Percentiles rank a stretch among this genome's conserved stretches.
phyloP scores from a whole-genome alignment of 2,888 invertebrate genomes.

The Apamea sordens region DNA sequence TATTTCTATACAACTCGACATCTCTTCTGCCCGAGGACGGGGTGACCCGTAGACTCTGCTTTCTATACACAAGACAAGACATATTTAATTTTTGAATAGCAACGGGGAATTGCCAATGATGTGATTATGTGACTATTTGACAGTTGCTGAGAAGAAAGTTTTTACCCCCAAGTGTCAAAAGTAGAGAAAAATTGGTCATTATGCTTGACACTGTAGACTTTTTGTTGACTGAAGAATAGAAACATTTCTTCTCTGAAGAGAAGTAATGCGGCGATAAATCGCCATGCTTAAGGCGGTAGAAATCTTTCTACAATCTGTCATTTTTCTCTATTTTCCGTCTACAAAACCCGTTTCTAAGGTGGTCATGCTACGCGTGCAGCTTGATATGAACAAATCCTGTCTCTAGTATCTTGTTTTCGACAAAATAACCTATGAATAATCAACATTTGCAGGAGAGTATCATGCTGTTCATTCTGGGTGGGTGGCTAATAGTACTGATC shows the following conservation, averaged over 20 bases:
- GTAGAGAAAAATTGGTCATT: background rate
- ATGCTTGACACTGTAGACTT: background rate
- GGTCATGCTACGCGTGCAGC: background rate
- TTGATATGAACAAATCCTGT: background rate
- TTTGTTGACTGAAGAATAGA: background rate
- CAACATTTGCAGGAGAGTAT: slow-evolving; percentile 76
- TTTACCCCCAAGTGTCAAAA: background rate
- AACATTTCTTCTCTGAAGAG: no score
- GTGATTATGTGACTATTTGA: background rate
- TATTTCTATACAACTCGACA: background rate
- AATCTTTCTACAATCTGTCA: background rate
- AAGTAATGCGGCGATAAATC: background rate
- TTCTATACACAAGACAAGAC: background rate
- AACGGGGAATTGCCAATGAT: no score
- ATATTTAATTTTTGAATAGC: no score
- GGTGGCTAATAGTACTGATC: slow-evolving; percentile 76
- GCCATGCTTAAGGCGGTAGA: background rate
- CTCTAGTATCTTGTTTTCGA: background rate
- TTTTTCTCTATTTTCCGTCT: background rate
- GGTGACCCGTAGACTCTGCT: background rate
- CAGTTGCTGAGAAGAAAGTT: background rate
- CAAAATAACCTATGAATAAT: background rate
- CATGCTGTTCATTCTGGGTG: slow-evolving; percentile 73
- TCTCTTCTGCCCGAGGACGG: background rate
- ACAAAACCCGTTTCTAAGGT: background rate